Percentiles rank a stretch among this genome's conserved stretches.
Conservation (phyloP, 2,797 vertebrate species). For the Austrolebias charrua region DNA sequence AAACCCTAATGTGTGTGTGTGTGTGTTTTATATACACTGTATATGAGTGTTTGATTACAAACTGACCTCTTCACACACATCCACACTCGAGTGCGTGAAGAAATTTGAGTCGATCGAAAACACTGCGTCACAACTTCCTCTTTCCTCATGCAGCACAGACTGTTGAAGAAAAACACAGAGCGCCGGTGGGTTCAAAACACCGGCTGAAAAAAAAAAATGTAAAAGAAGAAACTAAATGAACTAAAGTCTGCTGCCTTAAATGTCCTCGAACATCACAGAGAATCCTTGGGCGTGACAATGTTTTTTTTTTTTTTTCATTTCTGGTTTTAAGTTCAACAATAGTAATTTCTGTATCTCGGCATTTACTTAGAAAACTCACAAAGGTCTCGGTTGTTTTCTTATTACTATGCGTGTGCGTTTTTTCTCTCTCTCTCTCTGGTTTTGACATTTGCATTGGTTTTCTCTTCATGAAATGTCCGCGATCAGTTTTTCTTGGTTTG, state of each 20-base stretch:
- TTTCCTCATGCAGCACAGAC: slow-evolving; percentile 74
- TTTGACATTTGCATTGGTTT: slow-evolving; percentile 78
- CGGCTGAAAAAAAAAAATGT: slow-evolving; percentile 52
- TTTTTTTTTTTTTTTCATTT: slow-evolving; percentile 34
- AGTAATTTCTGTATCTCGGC: slow-evolving; percentile 74
- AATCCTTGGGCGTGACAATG: slow-evolving; percentile 79
- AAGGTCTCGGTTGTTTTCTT: slow-evolving; percentile 75
- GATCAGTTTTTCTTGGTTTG: slow-evolving; percentile 77
- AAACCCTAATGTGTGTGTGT: slow-evolving; percentile 50
- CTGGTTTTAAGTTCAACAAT: slow-evolving; percentile 67
- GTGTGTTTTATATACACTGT: slow-evolving; percentile 11
- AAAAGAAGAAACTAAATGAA: slow-evolving; percentile 35
- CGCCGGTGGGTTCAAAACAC: slow-evolving; percentile 64
- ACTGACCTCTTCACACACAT: slow-evolving; percentile 60
- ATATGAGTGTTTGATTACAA: slow-evolving; percentile 61
- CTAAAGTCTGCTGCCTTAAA: slow-evolving; percentile 73
- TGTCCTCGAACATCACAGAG: slow-evolving; percentile 72
- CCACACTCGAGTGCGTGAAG: slow-evolving; percentile 60
- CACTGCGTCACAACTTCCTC: slow-evolving; percentile 58
- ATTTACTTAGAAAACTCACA: slow-evolving; percentile 73
- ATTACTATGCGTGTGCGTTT: slow-evolving; percentile 75
- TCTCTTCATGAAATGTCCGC: slow-evolving; percentile 75
- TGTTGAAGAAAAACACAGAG: slow-evolving; percentile 64
- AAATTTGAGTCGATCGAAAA: slow-evolving; percentile 62
- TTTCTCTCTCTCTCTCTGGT: slow-evolving; percentile 33